Evolutionary conservation across 2,797 vertebrate genomes (phyloP).

Genomic region (Nasua narica): DNA sequence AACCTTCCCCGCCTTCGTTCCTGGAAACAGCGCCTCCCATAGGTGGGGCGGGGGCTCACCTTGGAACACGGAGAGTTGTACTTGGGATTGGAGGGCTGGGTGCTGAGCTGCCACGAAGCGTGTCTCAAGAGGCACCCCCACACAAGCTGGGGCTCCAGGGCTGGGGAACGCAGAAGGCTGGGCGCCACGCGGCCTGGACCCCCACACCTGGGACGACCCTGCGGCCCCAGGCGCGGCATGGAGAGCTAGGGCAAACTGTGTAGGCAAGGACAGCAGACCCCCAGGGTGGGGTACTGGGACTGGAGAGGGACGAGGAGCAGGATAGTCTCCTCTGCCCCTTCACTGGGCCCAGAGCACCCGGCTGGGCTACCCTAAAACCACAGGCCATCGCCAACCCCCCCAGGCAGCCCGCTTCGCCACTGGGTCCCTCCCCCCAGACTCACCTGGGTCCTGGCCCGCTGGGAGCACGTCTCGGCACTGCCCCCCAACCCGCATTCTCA

Average conservation of each 20-base stretch:
- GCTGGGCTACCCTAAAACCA: not conserved
- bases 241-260: not conserved
- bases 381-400: not conserved
- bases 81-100: not conserved
- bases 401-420: not conserved
- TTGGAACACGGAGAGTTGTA: not conserved
- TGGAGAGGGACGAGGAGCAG: not conserved
- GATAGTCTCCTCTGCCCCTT: too few species aligned
- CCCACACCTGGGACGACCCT: not conserved
- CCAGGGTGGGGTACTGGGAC: not conserved
- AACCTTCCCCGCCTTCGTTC: not conserved
- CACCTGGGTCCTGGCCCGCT: not conserved
- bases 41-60: not conserved
- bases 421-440: not conserved
- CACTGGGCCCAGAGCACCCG: accelerated
- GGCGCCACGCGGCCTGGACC: not conserved
- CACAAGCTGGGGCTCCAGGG: not conserved
- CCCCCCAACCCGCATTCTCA: not conserved
- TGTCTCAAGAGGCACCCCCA: not conserved
- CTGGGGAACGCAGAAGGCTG: not conserved
- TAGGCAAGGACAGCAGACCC: not conserved
- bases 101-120: not conserved
- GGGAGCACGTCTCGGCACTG: not conserved
- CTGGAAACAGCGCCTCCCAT: not conserved
- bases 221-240: not conserved